Conservation (phyloP, 2,797 vertebrate genomes). For the Bradypodion ventrale region DNA sequence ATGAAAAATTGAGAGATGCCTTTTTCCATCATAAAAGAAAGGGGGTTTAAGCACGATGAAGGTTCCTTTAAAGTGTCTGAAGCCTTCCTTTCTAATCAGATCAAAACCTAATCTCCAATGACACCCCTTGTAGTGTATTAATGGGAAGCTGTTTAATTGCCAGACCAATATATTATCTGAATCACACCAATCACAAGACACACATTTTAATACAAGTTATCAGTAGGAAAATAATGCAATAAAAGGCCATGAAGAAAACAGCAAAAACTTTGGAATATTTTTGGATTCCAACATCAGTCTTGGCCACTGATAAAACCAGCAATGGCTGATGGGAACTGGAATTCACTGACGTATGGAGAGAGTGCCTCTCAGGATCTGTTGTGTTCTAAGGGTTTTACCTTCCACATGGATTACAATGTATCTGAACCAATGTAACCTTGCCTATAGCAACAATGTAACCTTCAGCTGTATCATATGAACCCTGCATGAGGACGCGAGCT, state of each 20-base stretch:
- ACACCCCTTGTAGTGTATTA: slow-evolving; percentile 50
- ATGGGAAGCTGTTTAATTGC: slow-evolving; percentile 56
- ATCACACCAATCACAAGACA: too few species aligned
- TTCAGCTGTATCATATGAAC: too few species aligned
- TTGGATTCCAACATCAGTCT: too few species aligned
- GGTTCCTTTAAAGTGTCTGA: slow-evolving; percentile 24
- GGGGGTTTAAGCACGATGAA: not conserved
- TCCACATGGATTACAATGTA: too few species aligned
- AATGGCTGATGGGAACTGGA: too few species aligned
- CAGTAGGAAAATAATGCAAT: slow-evolving; percentile 36
- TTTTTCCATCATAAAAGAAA: not conserved
- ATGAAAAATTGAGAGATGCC: slow-evolving; percentile 36
- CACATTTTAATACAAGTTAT: slow-evolving; percentile 26
- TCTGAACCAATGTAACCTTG: too few species aligned
- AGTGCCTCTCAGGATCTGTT: too few species aligned
- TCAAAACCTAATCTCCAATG: slow-evolving; percentile 33
- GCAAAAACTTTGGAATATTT: not conserved
- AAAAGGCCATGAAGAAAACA: not conserved
- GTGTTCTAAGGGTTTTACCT: too few species aligned
- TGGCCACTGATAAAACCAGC: too few species aligned
- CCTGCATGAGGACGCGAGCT: too few species aligned
- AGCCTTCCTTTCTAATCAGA: slow-evolving; percentile 35
- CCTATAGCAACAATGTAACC: too few species aligned
- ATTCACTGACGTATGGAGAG: too few species aligned
- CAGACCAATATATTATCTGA: slow-evolving; percentile 45